phyloP scores from a whole-genome alignment of 2,888 invertebrate species.

The Gymnosoma rotundatum region DNA sequence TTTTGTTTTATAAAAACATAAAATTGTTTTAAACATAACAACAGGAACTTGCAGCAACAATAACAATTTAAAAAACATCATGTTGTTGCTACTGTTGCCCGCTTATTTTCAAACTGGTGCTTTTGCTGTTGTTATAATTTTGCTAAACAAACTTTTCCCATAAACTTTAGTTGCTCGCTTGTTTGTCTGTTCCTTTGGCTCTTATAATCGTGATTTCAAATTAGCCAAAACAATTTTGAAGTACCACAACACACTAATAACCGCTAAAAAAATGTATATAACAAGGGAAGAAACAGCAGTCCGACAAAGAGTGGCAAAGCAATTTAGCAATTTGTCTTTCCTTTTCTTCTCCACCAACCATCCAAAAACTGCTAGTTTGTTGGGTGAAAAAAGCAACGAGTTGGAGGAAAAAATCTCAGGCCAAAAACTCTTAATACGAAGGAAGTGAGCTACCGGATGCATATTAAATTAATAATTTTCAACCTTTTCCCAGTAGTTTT shows the following conservation, averaged over 20 bases:
- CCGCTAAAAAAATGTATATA: slow-evolving; percentile 13
- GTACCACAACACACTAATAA: slow-evolving; percentile 44
- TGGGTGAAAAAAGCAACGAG: background rate
- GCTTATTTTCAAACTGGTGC: slow-evolving; percentile 9
- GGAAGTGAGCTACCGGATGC: slow-evolving; percentile 69
- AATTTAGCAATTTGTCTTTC: slow-evolving; percentile 56
- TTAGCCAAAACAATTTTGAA: slow-evolving; percentile 63
- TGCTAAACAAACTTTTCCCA: slow-evolving; percentile 63
- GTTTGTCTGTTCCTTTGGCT: slow-evolving; percentile 51
- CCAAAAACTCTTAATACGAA: slow-evolving; percentile 41
- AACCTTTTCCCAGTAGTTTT: slow-evolving; percentile 55
- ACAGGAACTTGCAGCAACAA: slow-evolving; percentile 39
- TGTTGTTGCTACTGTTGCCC: slow-evolving; percentile 31
- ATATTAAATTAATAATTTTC: slow-evolving; percentile 73
- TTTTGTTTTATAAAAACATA: slow-evolving; percentile 53
- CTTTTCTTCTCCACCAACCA: slow-evolving; percentile 13
- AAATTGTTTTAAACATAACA: slow-evolving; percentile 53
- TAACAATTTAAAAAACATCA: slow-evolving; percentile 35
- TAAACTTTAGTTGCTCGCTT: slow-evolving; percentile 56
- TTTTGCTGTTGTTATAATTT: slow-evolving; percentile 51
- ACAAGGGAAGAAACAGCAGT: slow-evolving; percentile 10
- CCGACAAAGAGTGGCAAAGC: slow-evolving; percentile 34
- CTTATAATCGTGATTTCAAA: slow-evolving; percentile 66
- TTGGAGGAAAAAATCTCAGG: background rate
- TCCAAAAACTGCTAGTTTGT: background rate